Percentiles rank a stretch among this genome's conserved stretches.
These are phyloP conservation scores for Aromia moschata DNA, from an alignment of 2,888 invertebrate species.

Conservation along the genomic window DNA sequence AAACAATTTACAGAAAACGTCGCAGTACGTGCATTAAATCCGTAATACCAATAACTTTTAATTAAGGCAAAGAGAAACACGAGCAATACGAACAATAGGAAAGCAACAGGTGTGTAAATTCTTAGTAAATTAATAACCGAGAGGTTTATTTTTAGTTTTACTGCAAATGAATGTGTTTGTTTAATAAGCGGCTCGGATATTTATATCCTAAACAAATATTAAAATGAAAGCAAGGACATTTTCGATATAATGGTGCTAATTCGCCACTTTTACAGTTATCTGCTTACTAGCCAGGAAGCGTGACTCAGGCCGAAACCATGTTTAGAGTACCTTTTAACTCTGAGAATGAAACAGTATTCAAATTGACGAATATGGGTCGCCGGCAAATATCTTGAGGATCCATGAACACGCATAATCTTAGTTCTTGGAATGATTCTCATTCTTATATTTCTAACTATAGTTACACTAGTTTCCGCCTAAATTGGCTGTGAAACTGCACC, in stretches of 20 bases:
- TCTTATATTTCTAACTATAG: too few relatives aligned
- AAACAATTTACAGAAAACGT: background rate
- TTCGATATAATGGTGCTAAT: conserved; percentile 9
- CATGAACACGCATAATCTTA: too few relatives aligned
- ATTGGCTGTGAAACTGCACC: too few relatives aligned
- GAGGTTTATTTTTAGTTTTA: conserved; percentile 25
- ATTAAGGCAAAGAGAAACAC: too few relatives aligned
- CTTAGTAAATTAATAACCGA: conserved; percentile 4
- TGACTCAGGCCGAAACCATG: background rate
- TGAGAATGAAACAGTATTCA: too few relatives aligned
- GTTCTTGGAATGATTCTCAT: too few relatives aligned
- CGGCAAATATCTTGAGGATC: too few relatives aligned
- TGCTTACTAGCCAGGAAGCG: background rate
- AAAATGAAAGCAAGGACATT: conserved; percentile 26
- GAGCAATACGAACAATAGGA: too few relatives aligned
- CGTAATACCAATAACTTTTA: background rate
- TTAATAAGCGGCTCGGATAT: conserved; percentile 19
- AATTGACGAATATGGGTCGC: too few relatives aligned
- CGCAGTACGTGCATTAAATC: background rate
- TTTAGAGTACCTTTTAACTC: too few relatives aligned
- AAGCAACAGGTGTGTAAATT: conserved; percentile 23
- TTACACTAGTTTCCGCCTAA: too few relatives aligned
- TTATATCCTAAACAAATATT: conserved; percentile 29
- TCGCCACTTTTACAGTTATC: conserved; percentile 11
- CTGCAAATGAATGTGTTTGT: conserved; percentile 19